These are phyloP conservation scores for Agapostemon virescens DNA, from an alignment of 2,888 invertebrate species.

Conservation along the genomic window DNA sequence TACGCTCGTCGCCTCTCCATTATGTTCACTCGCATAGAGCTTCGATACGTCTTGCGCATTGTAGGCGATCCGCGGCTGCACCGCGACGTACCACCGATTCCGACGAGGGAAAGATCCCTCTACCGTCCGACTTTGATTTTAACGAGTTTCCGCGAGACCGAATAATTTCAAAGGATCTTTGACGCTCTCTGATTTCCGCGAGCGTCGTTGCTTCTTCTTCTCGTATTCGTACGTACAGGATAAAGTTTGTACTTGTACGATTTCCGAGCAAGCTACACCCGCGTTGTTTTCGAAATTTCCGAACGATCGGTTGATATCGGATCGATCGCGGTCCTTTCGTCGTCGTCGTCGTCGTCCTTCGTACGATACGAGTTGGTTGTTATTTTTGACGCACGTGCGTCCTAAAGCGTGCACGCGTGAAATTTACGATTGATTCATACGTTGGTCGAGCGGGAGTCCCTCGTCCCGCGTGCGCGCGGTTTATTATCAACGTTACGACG, in stretches of 20 bases:
- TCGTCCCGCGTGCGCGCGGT: slow-evolving; percentile 1
- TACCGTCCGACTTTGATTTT: neutral
- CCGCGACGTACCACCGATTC: neutral
- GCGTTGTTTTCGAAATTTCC: too few species aligned
- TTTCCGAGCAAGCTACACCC: too few species aligned
- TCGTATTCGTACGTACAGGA: too few species aligned
- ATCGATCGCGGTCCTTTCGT: too few species aligned
- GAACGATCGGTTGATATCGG: too few species aligned
- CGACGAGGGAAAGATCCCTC: neutral
- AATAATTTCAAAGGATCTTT: neutral
- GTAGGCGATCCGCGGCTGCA: neutral
- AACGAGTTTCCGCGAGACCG: neutral
- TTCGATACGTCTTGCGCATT: slow-evolving; percentile 47
- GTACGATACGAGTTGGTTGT: neutral
- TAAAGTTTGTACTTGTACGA: too few species aligned
- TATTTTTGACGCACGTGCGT: neutral
- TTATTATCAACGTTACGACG: slow-evolving; percentile 15
- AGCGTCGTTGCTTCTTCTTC: too few species aligned
- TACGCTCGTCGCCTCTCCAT: slow-evolving; percentile 60
- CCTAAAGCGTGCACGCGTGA: neutral
- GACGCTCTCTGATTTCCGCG: too few species aligned
- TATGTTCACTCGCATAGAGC: slow-evolving; percentile 41
- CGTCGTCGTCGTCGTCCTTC: too few species aligned
- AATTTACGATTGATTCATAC: neutral
- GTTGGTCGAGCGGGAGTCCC: neutral